Evolutionary conservation across 2,888 invertebrate genomes (phyloP).

Genomic region (Lasioglossum marginatum): DNA sequence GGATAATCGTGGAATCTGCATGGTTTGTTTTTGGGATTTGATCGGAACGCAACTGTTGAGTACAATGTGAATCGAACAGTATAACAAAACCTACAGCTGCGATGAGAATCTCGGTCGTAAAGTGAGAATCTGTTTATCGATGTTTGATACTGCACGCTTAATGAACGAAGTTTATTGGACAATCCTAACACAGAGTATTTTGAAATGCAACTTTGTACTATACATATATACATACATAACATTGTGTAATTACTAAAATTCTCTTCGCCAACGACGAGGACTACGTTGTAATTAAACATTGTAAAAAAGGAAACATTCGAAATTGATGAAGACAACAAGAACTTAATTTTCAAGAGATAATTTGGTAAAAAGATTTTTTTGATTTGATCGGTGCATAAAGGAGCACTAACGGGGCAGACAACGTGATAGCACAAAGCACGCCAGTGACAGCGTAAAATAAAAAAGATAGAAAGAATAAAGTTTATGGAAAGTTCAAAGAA

Average conservation of each 20-base stretch:
- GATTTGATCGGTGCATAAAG: constrained; percentile 15
- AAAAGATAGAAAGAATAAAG: background rate
- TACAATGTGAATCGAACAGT: constrained; percentile 11
- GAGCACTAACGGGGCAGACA: constrained; percentile 18
- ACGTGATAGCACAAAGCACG: constrained; percentile 34
- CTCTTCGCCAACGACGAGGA: constrained; percentile 8
- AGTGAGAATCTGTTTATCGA: constrained; percentile 4
- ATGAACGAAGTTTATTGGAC: constrained; percentile 12
- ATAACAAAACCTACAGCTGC: constrained; percentile 24
- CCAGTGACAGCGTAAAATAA: background rate
- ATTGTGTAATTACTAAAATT: constrained; percentile 4
- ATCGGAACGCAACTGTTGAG: constrained; percentile 41
- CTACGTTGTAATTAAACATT: background rate
- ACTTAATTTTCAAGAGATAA: constrained; percentile 19
- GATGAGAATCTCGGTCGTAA: constrained; percentile 10
- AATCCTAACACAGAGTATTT: constrained; percentile 15
- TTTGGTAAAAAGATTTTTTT: background rate
- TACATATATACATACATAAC: background rate
- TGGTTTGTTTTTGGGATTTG: constrained; percentile 64
- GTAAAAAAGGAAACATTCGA: background rate
- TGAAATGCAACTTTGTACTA: constrained; percentile 8
- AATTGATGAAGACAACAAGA: constrained; percentile 9
- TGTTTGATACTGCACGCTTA: background rate
- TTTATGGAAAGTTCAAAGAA: constrained; percentile 63
- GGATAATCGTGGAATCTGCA: constrained; percentile 50